Conservation (phyloP, 2,797 vertebrate species). For the Pyrocephalus nanus region DNA sequence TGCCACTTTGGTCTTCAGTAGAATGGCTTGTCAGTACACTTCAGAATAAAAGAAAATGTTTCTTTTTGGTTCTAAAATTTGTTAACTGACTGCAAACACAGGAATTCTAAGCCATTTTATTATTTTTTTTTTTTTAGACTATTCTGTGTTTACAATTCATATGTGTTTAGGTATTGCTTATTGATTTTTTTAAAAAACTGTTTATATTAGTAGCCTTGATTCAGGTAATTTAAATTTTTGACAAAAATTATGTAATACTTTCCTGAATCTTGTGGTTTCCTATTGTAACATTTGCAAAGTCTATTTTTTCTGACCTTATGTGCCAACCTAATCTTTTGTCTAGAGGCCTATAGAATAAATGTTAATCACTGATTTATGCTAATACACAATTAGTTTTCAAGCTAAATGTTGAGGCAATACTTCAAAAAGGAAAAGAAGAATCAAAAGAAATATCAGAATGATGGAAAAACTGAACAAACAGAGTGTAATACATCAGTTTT, state of each 20-base stretch:
- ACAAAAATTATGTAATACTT: background rate
- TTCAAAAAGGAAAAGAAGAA: constrained; percentile 56
- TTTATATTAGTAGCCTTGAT: background rate
- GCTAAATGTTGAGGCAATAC: constrained; percentile 69
- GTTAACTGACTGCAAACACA: background rate
- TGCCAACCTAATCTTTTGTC: constrained; percentile 66
- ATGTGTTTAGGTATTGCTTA: background rate
- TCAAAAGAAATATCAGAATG: constrained; percentile 42
- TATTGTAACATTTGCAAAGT: constrained; percentile 67
- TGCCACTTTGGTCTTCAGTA: background rate
- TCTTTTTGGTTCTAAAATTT: background rate
- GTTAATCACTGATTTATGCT: constrained; percentile 73
- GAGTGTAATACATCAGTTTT: constrained; percentile 2
- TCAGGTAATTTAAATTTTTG: background rate
- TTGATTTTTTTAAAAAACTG: background rate
- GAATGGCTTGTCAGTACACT: background rate
- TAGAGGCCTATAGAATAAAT: constrained; percentile 75
- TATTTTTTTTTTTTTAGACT: background rate
- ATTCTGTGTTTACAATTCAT: background rate
- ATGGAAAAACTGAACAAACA: constrained; percentile 46
- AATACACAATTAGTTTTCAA: constrained; percentile 64
- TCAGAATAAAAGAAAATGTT: background rate
- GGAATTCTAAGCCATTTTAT: background rate
- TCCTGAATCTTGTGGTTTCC: constrained; percentile 44
- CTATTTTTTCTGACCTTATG: constrained; percentile 69